Evolutionary conservation across 1,140 invertebrate genomes (phyloP).

Genomic region (Leptinotarsa lineolata): DNA sequence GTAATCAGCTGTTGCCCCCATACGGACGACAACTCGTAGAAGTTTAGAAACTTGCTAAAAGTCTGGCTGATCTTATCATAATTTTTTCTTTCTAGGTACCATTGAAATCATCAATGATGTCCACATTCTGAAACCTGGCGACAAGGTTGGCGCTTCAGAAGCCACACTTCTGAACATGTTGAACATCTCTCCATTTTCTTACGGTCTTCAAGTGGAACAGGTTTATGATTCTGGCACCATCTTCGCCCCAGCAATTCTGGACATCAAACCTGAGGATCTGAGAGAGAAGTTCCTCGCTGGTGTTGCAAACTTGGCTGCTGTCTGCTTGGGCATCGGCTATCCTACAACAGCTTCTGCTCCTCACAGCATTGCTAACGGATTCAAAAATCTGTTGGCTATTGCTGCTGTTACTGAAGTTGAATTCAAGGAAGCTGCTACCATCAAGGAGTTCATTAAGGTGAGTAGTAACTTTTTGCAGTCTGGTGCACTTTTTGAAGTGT

Average conservation of each 20-base stretch:
- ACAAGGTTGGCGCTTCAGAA: slow-evolving; percentile 98
- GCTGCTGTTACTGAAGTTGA: slow-evolving; percentile 94
- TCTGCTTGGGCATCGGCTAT: slow-evolving; percentile 93
- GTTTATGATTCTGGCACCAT: slow-evolving; percentile 99
- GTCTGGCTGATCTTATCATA: too few relatives aligned
- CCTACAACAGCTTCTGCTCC: slow-evolving; percentile 95
- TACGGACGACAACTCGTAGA: too few relatives aligned
- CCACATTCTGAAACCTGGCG: slow-evolving; percentile 92
- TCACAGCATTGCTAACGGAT: slow-evolving; percentile 96
- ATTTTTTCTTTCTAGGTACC: slow-evolving; percentile 63
- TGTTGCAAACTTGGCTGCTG: slow-evolving; percentile 91
- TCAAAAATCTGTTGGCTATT: slow-evolving; percentile 96
- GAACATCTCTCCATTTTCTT: slow-evolving; percentile 99
- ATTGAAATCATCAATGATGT: slow-evolving; percentile 99
- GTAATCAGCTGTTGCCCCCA: too few relatives aligned
- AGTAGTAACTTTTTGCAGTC: neutral
- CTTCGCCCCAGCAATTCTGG: slow-evolving; percentile 94
- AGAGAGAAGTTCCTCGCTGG: slow-evolving; percentile 88
- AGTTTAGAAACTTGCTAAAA: too few relatives aligned
- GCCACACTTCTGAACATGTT: slow-evolving; percentile 99
- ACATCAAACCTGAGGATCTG: slow-evolving; percentile 97
- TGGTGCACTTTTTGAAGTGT: neutral
- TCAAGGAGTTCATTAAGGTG: slow-evolving; percentile 89
- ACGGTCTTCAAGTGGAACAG: slow-evolving; percentile 92
- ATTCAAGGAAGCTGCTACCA: slow-evolving; percentile 91